Conservation (phyloP, 2,797 vertebrate genomes). For the Xiphorhynchus erythropygius region DNA sequence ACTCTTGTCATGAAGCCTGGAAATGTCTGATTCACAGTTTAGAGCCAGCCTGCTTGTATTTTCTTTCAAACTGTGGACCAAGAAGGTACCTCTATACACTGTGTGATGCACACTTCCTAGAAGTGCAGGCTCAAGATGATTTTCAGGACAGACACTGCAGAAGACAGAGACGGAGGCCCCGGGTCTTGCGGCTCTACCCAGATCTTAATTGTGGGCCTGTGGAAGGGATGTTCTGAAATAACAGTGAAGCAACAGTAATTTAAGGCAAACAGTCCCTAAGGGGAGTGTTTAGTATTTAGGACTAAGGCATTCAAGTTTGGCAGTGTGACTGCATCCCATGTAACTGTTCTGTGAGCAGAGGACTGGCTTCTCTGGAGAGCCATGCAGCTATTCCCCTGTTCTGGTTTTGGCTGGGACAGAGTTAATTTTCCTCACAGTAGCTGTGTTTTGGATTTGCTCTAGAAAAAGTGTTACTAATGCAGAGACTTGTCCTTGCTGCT, state of each 20-base stretch:
- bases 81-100: too few species aligned
- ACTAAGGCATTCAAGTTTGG: background rate
- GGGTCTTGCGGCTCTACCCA: background rate
- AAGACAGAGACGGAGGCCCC: background rate
- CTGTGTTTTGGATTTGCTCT: background rate
- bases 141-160: background rate
- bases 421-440: background rate
- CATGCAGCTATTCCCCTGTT: background rate
- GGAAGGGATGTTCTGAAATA: background rate
- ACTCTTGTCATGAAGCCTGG: background rate
- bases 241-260: background rate
- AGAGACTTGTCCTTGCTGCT: background rate
- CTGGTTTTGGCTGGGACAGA: background rate
- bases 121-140: background rate
- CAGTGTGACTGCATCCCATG: rapidly evolving
- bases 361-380: background rate
- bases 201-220: background rate
- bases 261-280: background rate
- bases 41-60: background rate
- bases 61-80: background rate
- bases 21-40: background rate
- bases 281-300: background rate
- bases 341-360: background rate
- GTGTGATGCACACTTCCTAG: background rate
- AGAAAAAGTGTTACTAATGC: background rate